Evolutionary conservation across 1,140 invertebrate genomes (phyloP).

Genomic region (Luehdorfia chinensis): DNA sequence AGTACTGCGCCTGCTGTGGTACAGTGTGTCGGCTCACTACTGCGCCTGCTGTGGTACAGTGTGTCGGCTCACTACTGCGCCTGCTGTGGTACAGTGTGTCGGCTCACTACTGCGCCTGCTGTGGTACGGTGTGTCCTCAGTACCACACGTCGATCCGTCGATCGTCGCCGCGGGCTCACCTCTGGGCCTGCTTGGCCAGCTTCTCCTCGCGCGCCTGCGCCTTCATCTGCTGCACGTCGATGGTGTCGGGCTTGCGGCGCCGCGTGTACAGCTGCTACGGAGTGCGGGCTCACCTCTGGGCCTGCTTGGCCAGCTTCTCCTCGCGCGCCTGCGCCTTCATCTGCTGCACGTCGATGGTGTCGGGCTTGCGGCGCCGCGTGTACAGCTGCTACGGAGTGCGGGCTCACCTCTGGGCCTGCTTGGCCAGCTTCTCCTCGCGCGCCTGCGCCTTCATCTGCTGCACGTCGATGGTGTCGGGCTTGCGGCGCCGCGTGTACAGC

Average conservation of each 20-base stretch:
- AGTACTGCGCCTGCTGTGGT: too few relatives aligned
- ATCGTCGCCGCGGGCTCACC: too few relatives aligned
- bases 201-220: constrained; percentile 97
- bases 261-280: constrained; percentile 97
- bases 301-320: constrained; percentile 94
- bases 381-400: too few relatives aligned
- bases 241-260: constrained; percentile 93
- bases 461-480: constrained; percentile 96
- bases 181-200: constrained; percentile 93
- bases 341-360: constrained; percentile 97
- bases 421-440: constrained; percentile 94
- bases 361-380: constrained; percentile 93
- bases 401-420: constrained; percentile 96
- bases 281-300: too few relatives aligned
- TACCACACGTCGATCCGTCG: too few relatives aligned
- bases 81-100: too few relatives aligned
- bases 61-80: too few relatives aligned
- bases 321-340: constrained; percentile 98
- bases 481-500: constrained; percentile 94
- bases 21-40: too few relatives aligned
- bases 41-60: too few relatives aligned
- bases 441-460: constrained; percentile 99
- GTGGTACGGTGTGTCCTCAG: too few relatives aligned
- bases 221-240: constrained; percentile 99
- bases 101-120: too few relatives aligned